These are phyloP conservation scores for Phyllostomus hastatus DNA, from an alignment of 2,113 vertebrate species.

Conservation along the genomic window DNA sequence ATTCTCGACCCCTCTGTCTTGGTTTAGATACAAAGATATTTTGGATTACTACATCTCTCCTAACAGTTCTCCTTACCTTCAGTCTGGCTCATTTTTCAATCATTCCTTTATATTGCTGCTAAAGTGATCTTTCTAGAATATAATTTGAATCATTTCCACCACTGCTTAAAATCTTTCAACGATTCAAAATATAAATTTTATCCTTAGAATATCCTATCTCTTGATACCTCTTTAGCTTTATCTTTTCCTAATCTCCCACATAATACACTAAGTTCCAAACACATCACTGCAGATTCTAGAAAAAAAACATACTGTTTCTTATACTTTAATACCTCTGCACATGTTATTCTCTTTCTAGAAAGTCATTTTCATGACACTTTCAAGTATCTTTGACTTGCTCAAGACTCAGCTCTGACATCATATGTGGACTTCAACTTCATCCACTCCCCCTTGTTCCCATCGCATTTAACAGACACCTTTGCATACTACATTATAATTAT, in stretches of 20 bases:
- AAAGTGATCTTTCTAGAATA: background rate
- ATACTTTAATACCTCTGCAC: background rate
- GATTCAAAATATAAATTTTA: constrained; percentile 28
- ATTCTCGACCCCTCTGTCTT: background rate
- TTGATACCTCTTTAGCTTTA: background rate
- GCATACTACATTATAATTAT: background rate
- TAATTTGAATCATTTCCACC: background rate
- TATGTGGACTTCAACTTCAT: background rate
- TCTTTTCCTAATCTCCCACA: background rate
- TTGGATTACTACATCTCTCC: background rate
- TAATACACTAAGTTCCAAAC: background rate
- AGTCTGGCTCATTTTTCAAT: background rate
- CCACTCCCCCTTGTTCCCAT: background rate
- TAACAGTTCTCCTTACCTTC: background rate
- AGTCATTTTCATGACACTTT: background rate
- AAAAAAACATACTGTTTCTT: background rate
- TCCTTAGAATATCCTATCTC: background rate
- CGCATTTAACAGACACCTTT: background rate
- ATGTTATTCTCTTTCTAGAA: background rate
- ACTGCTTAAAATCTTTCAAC: background rate
- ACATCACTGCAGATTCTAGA: background rate
- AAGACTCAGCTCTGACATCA: background rate
- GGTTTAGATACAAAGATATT: background rate
- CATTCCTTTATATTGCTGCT: background rate
- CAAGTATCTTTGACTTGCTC: background rate